Evolutionary conservation across 2,797 vertebrate species (phyloP).

Genomic region (Vespertilio murinus): DNA sequence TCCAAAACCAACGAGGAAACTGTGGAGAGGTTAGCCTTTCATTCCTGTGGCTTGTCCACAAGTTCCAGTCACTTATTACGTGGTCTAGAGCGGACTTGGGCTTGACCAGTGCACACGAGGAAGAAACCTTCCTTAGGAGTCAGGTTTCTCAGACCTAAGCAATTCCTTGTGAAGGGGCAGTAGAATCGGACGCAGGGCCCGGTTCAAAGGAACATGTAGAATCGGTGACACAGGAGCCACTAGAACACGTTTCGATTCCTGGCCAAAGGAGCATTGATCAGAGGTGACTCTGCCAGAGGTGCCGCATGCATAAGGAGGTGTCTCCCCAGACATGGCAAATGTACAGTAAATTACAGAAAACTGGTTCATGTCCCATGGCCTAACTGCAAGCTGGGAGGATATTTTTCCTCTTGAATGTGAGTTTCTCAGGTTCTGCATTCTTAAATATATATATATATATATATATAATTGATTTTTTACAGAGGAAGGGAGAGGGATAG

Average conservation of each 20-base stretch:
- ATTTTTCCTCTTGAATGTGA: background rate
- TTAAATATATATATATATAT: too few relatives aligned
- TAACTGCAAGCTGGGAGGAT: background rate
- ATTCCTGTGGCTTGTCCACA: background rate
- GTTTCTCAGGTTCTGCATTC: background rate
- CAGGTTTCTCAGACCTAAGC: background rate
- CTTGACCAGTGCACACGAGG: background rate
- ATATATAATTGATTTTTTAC: too few relatives aligned
- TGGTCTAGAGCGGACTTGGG: background rate
- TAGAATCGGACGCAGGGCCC: background rate
- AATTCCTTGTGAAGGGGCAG: background rate
- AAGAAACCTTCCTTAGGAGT: background rate
- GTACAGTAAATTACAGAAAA: background rate
- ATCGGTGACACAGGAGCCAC: background rate
- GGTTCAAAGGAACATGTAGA: background rate
- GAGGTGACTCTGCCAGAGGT: background rate
- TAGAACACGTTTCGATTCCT: background rate
- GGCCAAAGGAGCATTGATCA: background rate
- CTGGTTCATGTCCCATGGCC: background rate
- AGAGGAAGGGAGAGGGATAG: too few relatives aligned
- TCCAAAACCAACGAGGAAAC: background rate
- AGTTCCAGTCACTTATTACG: background rate
- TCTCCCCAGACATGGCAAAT: background rate
- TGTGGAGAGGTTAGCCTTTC: background rate
- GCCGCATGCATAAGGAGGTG: background rate